These are phyloP conservation scores for Epistrophe eligans DNA, from an alignment of 2,888 invertebrate species.

Conservation along the genomic window DNA sequence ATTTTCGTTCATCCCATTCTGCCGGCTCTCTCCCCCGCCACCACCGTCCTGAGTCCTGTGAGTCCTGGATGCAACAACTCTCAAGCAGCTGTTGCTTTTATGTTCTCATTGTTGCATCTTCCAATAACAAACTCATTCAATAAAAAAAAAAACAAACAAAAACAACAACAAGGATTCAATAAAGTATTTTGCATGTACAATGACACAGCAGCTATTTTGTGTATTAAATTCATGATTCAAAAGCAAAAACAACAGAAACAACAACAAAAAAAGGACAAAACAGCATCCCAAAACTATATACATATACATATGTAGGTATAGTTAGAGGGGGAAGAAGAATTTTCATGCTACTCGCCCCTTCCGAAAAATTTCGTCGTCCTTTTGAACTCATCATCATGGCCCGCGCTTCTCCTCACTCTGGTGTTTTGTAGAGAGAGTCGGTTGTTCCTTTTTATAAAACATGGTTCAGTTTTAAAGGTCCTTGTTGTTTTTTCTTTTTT, in stretches of 20 bases:
- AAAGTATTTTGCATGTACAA: conserved; percentile 73
- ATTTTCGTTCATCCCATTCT: conserved; percentile 10
- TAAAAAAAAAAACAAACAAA: conserved; percentile 9
- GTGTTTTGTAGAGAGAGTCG: conserved; percentile 28
- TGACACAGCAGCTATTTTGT: conserved; percentile 69
- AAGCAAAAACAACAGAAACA: conserved; percentile 17
- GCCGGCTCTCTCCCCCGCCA: neutral
- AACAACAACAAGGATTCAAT: conserved; percentile 54
- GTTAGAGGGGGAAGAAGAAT: conserved; percentile 31
- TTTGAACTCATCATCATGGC: neutral
- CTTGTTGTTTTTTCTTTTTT: conserved; percentile 55
- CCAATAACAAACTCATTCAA: conserved; percentile 3
- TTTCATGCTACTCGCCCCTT: conserved; percentile 2
- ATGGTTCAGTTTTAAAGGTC: conserved; percentile 60
- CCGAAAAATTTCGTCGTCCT: conserved; percentile 21
- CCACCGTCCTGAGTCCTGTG: neutral
- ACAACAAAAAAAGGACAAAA: conserved; percentile 32
- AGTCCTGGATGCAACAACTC: conserved; percentile 48
- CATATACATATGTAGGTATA: neutral
- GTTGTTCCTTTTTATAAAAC: conserved; percentile 53
- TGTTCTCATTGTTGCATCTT: conserved; percentile 63
- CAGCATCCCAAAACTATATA: conserved; percentile 36
- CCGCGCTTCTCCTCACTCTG: conserved; percentile 25
- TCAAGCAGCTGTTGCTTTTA: conserved; percentile 74
- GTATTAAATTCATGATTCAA: conserved; percentile 74